Evolutionary conservation across 2,888 invertebrate genomes (phyloP).

Genomic region (Lysandra bellargus): DNA sequence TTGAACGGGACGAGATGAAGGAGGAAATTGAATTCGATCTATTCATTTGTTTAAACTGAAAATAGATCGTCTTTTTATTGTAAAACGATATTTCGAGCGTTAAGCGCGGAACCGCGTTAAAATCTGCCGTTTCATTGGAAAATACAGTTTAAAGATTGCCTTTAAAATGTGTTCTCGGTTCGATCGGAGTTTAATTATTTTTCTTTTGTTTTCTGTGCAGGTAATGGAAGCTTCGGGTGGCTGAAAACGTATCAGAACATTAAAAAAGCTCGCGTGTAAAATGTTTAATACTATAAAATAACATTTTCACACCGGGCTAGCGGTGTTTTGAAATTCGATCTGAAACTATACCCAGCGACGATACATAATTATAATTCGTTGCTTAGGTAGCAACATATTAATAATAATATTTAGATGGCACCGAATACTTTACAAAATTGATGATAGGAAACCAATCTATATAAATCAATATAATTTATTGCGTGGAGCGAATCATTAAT

Average conservation of each 20-base stretch:
- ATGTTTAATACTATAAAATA: neutral
- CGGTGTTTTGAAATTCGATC: neutral
- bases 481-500: neutral
- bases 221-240: neutral
- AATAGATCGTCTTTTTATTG: neutral
- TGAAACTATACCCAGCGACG: neutral
- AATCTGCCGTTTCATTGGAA: neutral
- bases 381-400: neutral
- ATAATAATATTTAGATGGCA: neutral
- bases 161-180: neutral
- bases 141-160: neutral
- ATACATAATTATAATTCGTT: neutral
- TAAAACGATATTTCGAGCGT: conserved; percentile 17
- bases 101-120: neutral
- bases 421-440: neutral
- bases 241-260: neutral
- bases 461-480: conserved; percentile 13
- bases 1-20: neutral
- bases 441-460: neutral
- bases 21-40: conserved; percentile 14
- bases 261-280: neutral
- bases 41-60: conserved; percentile 12
- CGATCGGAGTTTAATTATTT: neutral
- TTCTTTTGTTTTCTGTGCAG: neutral
- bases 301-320: neutral